Percentiles rank a stretch among this genome's conserved stretches.
Conservation (phyloP, 1,140 invertebrate genomes). For the Pseudoatta argentina region DNA sequence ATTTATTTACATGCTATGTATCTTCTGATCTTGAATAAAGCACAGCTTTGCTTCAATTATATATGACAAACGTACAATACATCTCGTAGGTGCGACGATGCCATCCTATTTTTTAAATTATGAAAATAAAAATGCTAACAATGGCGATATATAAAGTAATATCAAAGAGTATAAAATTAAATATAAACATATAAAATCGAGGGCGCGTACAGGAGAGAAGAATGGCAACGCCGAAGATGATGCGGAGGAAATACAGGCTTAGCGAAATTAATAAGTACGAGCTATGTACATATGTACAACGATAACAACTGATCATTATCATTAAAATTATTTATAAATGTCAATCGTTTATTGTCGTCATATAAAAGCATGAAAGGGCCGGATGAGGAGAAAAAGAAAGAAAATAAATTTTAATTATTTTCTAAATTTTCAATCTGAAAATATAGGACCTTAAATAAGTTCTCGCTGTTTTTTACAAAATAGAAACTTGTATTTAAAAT, state of each 20-base stretch:
- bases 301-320: constrained; percentile 81
- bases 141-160: constrained; percentile 5
- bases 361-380: constrained; percentile 55
- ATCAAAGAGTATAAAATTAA: constrained; percentile 59
- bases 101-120: constrained; percentile 38
- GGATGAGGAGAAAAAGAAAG: constrained; percentile 29
- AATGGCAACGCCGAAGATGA: constrained; percentile 53
- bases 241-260: constrained; percentile 79
- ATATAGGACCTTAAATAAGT: too few species aligned
- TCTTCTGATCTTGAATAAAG: neutral
- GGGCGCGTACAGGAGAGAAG: constrained; percentile 6
- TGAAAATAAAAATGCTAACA: constrained; percentile 15
- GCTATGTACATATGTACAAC: constrained; percentile 87
- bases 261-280: constrained; percentile 86
- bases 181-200: constrained; percentile 60
- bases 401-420: neutral
- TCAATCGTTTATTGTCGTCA: constrained; percentile 77
- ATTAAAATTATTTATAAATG: constrained; percentile 80
- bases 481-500: too few species aligned
- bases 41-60: constrained; percentile 35
- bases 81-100: constrained; percentile 26
- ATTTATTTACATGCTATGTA: constrained; percentile 32
- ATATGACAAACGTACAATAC: constrained; percentile 21
- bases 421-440: neutral
- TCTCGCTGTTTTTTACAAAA: too few species aligned